Base-by-base conservation (phyloP, 2,797 vertebrate genomes). In the Sphenopsis melanotis region DNA sequence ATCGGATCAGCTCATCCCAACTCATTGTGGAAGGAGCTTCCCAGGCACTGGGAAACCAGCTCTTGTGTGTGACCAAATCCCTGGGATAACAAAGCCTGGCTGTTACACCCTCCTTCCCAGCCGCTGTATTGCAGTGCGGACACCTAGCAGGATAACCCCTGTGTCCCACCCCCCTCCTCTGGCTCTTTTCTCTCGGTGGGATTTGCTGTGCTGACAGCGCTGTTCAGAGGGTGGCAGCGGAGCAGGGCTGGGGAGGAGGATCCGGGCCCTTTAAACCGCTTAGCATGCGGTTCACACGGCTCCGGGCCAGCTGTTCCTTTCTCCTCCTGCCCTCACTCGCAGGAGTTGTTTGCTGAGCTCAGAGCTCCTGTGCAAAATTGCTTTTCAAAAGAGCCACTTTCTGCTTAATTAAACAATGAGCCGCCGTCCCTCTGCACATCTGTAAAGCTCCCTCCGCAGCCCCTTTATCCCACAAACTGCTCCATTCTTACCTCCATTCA, bases 321-420 rank as follows among this genome's bases (percentile, higher is more conserved):
- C 97, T 98, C 97, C 95, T 94, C 59, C 84, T 96, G 96, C 97
- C 96, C 97, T 96, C 93, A 72, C 95, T 97, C 91, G 91, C 97
- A 97, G 94, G 95, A 95, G 95, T 96, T 97, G 96, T 98, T 98
- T 98, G 97, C 97, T 96, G 97, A 97, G 97, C 97, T 97, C 96
- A 96, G 97, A 92, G 97, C 97, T 98, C 98, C 98, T 98, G 98
- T 98, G 98, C 98, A 98, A 98, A 98, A 98, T 98, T 98, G 98
- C 98, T 98, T 98, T 98, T 98, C 97, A 98, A 98, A 98, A 98
- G 98, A 98, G 98, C 98, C 98, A 98, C 97, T 98, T 98, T 98
- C 98, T 98, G 98, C 98, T 98, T 98, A 98, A 98, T 98, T 98
- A 98, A 98, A 99, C 98, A 99, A 98, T 98, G 98, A 98, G 97